Evolutionary conservation across 2,888 invertebrate species (phyloP).

Genomic region (Macroteleia sp.): DNA sequence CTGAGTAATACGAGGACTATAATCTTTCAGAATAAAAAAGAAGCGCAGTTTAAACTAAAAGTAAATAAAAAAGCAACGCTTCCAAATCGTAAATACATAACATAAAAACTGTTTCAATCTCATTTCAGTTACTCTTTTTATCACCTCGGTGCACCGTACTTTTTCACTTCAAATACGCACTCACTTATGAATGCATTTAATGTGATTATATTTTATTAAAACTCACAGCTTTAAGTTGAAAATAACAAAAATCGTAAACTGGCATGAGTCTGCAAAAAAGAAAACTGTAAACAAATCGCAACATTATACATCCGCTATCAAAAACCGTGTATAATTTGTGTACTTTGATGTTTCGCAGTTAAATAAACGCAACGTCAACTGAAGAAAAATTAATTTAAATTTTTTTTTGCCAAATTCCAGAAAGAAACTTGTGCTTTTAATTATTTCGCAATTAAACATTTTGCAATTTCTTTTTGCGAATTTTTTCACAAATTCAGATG

Average conservation of each 20-base stretch:
- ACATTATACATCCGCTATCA: conserved; percentile 10
- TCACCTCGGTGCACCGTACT: conserved; percentile 2
- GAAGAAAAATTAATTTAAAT: conserved; percentile 8
- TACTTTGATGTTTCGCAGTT: conserved; percentile 29
- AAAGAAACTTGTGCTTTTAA: conserved; percentile 10
- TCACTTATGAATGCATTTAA: conserved; percentile 19
- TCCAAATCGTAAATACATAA: conserved; percentile 13
- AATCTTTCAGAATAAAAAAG: neutral
- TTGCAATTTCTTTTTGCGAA: neutral
- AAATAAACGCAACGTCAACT: conserved; percentile 14
- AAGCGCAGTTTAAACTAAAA: conserved; percentile 2
- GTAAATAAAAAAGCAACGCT: neutral
- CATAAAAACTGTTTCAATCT: conserved; percentile 15
- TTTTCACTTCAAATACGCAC: conserved; percentile 20
- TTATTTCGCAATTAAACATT: conserved; percentile 22
- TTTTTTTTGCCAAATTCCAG: conserved; percentile 11
- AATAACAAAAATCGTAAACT: conserved; percentile 2
- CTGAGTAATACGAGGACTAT: neutral
- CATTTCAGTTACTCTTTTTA: conserved; percentile 12
- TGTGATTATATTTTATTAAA: conserved; percentile 35
- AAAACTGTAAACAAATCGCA: neutral
- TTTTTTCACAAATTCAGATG: neutral
- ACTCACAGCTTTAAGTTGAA: conserved; percentile 11
- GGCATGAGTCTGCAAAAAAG: too few species aligned
- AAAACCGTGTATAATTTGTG: conserved; percentile 21